These are phyloP conservation scores for Tubulanus polymorphus DNA, from an alignment of 2,888 invertebrate genomes.

Conservation along the genomic window DNA sequence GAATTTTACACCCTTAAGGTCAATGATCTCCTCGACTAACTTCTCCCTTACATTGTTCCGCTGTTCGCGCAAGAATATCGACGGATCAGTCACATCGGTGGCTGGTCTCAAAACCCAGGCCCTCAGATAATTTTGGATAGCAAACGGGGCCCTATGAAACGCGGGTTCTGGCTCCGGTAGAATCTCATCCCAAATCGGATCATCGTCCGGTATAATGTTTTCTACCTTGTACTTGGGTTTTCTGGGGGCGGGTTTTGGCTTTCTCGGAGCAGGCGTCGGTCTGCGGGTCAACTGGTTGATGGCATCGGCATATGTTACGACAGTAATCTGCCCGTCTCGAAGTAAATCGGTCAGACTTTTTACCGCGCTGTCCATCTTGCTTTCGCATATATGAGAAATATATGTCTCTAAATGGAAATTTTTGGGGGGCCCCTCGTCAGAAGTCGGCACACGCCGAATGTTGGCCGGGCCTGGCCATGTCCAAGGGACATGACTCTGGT, in stretches of 20 bases:
- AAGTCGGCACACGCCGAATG: too few species aligned
- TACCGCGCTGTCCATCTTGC: not conserved
- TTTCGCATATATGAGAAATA: too few species aligned
- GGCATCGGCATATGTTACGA: not conserved
- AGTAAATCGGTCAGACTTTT: not conserved
- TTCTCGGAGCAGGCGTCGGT: too few species aligned
- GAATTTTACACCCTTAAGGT: constrained; percentile 5
- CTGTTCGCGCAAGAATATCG: not conserved
- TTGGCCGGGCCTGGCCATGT: too few species aligned
- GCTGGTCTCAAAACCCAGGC: not conserved
- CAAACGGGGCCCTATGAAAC: not conserved
- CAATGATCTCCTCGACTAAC: not conserved
- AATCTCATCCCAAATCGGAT: too few species aligned
- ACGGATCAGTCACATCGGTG: not conserved
- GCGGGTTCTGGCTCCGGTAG: not conserved
- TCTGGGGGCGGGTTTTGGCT: not conserved
- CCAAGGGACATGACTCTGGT: too few species aligned
- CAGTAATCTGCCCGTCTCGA: not conserved
- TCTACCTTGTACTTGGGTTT: not conserved
- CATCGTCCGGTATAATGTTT: not conserved
- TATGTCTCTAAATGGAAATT: too few species aligned
- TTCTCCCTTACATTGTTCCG: not conserved
- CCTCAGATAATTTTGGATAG: not conserved
- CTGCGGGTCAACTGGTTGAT: not conserved
- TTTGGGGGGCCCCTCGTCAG: too few species aligned